Evolutionary conservation across 2,113 vertebrate species (phyloP).

Genomic region (Strigops habroptila): DNA sequence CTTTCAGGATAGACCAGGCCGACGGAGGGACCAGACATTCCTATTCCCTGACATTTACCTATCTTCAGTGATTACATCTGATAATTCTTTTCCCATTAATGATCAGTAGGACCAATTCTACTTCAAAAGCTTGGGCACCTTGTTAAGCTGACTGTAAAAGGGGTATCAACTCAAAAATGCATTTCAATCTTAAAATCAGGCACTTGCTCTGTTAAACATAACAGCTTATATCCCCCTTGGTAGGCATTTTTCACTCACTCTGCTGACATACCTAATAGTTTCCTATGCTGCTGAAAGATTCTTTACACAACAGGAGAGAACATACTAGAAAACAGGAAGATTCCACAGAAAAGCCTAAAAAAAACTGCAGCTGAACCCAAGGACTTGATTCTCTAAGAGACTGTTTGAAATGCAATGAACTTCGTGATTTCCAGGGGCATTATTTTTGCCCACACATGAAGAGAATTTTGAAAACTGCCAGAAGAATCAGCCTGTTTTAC

Average conservation of each 20-base stretch:
- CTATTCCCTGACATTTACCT: neutral
- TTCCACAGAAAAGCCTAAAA: neutral
- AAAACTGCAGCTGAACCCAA: neutral
- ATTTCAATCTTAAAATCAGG: neutral
- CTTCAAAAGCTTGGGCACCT: neutral
- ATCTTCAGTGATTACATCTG: neutral
- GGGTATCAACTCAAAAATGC: neutral
- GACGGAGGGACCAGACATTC: accelerated
- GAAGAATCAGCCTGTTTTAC: neutral
- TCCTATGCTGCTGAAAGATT: neutral
- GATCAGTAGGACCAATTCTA: neutral
- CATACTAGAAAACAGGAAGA: constrained; percentile 8
- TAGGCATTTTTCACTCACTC: neutral
- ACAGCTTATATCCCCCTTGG: neutral
- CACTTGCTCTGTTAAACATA: neutral
- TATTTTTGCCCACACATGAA: neutral
- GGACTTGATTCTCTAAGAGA: neutral
- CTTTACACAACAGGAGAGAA: constrained; percentile 15
- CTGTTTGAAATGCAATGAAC: neutral
- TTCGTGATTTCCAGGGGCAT: neutral
- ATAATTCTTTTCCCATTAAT: neutral
- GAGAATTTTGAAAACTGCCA: neutral
- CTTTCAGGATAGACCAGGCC: neutral
- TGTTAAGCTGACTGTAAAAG: neutral
- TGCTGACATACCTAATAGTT: neutral